These are phyloP conservation scores for Cheilosia urbana DNA, from an alignment of 2,888 invertebrate species.

Conservation along the genomic window DNA sequence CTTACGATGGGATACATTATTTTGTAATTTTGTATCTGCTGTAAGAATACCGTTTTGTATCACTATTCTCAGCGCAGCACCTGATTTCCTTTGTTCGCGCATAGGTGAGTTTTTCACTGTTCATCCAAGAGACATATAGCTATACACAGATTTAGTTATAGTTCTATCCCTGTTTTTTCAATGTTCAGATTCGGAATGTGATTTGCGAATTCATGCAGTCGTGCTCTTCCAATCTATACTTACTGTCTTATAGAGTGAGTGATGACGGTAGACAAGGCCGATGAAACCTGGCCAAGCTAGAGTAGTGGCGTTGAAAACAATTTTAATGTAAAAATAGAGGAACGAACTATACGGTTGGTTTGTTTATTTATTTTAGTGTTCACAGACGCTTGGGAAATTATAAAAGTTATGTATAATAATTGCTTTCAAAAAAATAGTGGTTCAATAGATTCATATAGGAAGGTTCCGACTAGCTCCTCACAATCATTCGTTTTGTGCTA, in stretches of 20 bases:
- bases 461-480: too few relatives aligned
- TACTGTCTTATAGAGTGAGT: too few relatives aligned
- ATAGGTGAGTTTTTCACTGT: constrained; percentile 14
- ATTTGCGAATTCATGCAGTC: not conserved
- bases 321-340: not conserved
- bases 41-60: not conserved
- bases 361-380: constrained; percentile 41
- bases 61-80: not conserved
- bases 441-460: too few relatives aligned
- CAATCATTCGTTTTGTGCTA: too few relatives aligned
- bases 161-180: not conserved
- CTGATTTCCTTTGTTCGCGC: constrained; percentile 37
- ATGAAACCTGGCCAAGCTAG: too few relatives aligned
- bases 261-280: too few relatives aligned
- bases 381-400: not conserved
- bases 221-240: not conserved
- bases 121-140: not conserved
- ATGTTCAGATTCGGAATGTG: constrained; percentile 2
- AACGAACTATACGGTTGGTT: not conserved
- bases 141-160: not conserved
- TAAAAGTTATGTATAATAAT: too few relatives aligned
- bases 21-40: not conserved
- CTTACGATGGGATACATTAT: not conserved
- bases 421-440: too few relatives aligned
- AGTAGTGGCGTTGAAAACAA: not conserved